Conservation (phyloP, 2,888 invertebrate genomes). For the Neoascia interrupta region DNA sequence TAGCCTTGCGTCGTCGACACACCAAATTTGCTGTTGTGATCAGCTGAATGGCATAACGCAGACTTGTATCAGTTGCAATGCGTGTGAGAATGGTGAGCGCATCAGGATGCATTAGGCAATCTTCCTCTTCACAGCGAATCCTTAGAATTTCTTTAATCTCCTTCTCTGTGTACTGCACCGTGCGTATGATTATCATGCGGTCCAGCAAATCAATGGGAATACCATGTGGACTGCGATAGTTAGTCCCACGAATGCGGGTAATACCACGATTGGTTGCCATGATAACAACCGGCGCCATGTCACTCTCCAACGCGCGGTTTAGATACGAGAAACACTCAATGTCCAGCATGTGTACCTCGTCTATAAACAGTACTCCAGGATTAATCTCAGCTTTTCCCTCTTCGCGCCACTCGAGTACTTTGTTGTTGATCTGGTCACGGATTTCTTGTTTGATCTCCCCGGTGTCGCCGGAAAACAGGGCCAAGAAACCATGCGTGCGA, state of each 20-base stretch:
- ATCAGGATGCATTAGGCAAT: conserved; percentile 95
- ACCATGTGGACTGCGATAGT: conserved; percentile 96
- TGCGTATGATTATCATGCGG: conserved; percentile 96
- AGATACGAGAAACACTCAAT: conserved; percentile 99
- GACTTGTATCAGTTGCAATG: conserved; percentile 94
- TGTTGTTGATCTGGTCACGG: conserved; percentile 97
- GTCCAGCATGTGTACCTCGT: conserved; percentile 99
- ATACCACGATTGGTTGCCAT: conserved; percentile 99
- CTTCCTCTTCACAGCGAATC: conserved; percentile 98
- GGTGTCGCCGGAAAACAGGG: conserved; percentile 98
- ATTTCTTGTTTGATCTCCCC: conserved; percentile 99
- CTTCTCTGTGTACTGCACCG: conserved; percentile 91
- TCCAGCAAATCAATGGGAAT: conserved; percentile 98
- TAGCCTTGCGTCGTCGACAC: conserved; percentile 92
- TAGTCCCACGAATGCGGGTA: conserved; percentile 96
- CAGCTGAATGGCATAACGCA: conserved; percentile 98
- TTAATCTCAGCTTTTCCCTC: conserved; percentile 99
- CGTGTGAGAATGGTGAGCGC: conserved; percentile 94
- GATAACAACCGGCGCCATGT: conserved; percentile 98
- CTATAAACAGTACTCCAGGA: conserved; percentile 97
- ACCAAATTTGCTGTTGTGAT: conserved; percentile 98
- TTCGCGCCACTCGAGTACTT: conserved; percentile 99
- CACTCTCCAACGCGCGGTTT: conserved; percentile 97
- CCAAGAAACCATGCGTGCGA: conserved; percentile 97
- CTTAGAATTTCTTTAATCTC: conserved; percentile 95